phyloP scores from a whole-genome alignment of 2,113 vertebrate genomes.

The Hypomesus transpacificus region DNA sequence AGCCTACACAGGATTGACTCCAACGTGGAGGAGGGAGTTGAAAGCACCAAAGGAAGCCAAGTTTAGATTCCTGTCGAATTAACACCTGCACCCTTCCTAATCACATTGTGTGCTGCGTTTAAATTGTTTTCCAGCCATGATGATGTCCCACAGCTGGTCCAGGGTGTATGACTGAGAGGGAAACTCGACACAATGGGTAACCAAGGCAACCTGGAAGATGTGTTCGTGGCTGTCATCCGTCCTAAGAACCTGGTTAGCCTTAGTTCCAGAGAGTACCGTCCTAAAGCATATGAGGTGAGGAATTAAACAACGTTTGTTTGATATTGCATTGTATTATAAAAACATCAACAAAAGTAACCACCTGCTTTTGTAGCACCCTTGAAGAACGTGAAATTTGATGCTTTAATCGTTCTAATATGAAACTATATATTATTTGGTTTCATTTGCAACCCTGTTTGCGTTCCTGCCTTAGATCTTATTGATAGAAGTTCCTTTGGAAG shows the following conservation, averaged over 20 bases:
- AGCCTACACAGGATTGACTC: too few species aligned
- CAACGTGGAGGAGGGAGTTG: too few species aligned
- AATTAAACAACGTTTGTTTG: not conserved
- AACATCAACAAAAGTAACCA: not conserved
- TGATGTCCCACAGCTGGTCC: slow-evolving; percentile 38
- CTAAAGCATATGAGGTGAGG: slow-evolving; percentile 94
- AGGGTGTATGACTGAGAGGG: slow-evolving; percentile 26
- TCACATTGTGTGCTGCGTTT: too few species aligned
- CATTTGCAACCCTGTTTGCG: slow-evolving; percentile 10
- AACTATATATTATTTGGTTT: not conserved
- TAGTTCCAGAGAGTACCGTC: slow-evolving; percentile 93
- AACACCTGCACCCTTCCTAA: too few species aligned
- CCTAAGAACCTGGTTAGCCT: slow-evolving; percentile 94
- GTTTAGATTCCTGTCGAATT: too few species aligned
- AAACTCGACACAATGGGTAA: slow-evolving; percentile 81
- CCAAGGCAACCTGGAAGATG: slow-evolving; percentile 84
- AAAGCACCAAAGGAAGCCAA: too few species aligned
- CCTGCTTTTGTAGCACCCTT: too few species aligned
- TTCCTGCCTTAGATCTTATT: slow-evolving; percentile 82
- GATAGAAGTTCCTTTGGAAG: slow-evolving; percentile 93
- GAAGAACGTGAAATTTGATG: not conserved
- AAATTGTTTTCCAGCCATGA: slow-evolving; percentile 46
- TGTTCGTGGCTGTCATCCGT: slow-evolving; percentile 92
- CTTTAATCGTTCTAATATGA: not conserved
- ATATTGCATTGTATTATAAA: not conserved